A percentile compares a stretch with the other conserved stretches of the same genome.
Evolutionary conservation across 2,888 invertebrate species (phyloP).

Genomic region (Dilophus febrilis): DNA sequence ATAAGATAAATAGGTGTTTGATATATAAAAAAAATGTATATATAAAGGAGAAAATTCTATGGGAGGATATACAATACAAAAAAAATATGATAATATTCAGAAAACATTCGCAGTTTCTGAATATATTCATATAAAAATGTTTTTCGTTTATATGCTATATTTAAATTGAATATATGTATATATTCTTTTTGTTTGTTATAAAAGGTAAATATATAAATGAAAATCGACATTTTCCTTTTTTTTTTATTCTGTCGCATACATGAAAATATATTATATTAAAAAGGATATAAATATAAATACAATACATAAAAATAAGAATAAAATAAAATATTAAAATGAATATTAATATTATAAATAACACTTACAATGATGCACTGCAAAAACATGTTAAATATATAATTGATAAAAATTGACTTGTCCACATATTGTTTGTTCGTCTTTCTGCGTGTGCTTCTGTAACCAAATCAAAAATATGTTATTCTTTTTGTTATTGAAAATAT

Average conservation of each 20-base stretch:
- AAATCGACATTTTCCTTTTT: too few species aligned
- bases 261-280: too few species aligned
- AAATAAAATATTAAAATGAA: not conserved
- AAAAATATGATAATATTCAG: too few species aligned
- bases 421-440: constrained; percentile 16
- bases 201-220: not conserved
- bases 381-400: constrained; percentile 31
- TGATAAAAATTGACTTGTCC: constrained; percentile 31
- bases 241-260: too few species aligned
- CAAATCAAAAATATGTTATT: too few species aligned
- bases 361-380: constrained; percentile 32
- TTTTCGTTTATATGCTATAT: too few species aligned
- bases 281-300: too few species aligned
- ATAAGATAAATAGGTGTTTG: not conserved
- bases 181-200: not conserved
- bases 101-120: too few species aligned
- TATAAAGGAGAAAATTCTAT: not conserved
- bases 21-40: not conserved
- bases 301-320: not conserved
- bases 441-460: too few species aligned
- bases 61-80: not conserved
- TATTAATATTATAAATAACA: constrained; percentile 13
- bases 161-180: too few species aligned
- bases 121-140: too few species aligned
- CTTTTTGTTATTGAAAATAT: too few species aligned